Evolutionary conservation across 1,140 invertebrate species (phyloP).

Genomic region (Eurytemora carolleeae): DNA sequence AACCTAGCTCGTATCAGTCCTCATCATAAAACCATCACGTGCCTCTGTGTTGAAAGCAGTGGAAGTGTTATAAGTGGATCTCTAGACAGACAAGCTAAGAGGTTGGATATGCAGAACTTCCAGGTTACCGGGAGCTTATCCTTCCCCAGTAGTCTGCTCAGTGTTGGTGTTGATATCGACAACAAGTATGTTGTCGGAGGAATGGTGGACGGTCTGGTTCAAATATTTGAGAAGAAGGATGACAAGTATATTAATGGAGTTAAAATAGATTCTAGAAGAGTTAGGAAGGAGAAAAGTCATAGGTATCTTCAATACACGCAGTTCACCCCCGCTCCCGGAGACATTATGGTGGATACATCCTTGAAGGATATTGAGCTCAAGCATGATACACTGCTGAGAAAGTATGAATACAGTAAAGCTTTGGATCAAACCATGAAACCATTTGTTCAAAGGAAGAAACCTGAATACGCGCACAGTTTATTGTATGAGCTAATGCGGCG

Average conservation of each 20-base stretch:
- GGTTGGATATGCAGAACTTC: neutral
- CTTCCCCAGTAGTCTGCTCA: neutral
- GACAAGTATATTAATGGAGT: too few relatives aligned
- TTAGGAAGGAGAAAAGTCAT: too few relatives aligned
- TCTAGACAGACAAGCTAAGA: neutral
- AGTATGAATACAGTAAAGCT: neutral
- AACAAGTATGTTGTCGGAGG: neutral
- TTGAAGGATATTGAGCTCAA: too few relatives aligned
- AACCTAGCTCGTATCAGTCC: neutral
- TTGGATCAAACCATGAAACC: neutral
- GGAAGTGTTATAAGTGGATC: neutral
- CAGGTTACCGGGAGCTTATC: neutral
- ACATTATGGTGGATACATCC: too few relatives aligned
- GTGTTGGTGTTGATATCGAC: neutral
- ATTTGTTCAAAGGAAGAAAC: neutral
- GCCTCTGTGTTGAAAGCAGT: neutral
- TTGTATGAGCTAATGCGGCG: neutral
- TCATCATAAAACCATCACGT: neutral
- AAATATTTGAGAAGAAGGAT: neutral
- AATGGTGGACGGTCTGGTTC: neutral
- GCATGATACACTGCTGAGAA: neutral
- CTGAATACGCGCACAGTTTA: neutral
- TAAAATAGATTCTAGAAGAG: too few relatives aligned
- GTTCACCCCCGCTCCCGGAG: too few relatives aligned
- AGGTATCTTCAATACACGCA: too few relatives aligned